These are phyloP conservation scores for Argyra leucocephala DNA, from an alignment of 2,888 invertebrate species.

Conservation along the genomic window DNA sequence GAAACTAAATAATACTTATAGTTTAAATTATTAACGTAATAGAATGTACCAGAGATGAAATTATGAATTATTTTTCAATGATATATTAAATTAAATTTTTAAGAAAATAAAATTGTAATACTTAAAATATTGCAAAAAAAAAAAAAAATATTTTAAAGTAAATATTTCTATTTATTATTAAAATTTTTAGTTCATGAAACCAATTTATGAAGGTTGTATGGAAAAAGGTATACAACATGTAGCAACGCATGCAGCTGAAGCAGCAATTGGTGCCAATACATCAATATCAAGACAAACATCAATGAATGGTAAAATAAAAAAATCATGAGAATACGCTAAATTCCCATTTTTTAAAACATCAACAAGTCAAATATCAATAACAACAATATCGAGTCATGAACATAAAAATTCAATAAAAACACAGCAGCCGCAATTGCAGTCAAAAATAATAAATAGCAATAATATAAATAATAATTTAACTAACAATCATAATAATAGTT, in stretches of 20 bases:
- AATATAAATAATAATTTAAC: conserved; percentile 10
- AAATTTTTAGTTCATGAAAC: conserved; percentile 64
- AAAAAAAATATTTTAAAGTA: too few relatives aligned
- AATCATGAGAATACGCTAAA: conserved; percentile 45
- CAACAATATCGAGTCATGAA: conserved; percentile 21
- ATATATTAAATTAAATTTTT: too few relatives aligned
- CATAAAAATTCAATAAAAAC: conserved; percentile 10
- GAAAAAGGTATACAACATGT: conserved; percentile 77
- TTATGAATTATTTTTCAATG: too few relatives aligned
- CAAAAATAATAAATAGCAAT: neutral
- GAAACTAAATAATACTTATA: too few relatives aligned
- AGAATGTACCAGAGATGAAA: too few relatives aligned
- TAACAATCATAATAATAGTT: conserved; percentile 12
- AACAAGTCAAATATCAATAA: conserved; percentile 21
- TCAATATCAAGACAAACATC: conserved; percentile 33
- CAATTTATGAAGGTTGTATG: conserved; percentile 67
- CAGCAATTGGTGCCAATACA: conserved; percentile 51
- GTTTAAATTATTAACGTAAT: too few relatives aligned
- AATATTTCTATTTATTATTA: too few relatives aligned
- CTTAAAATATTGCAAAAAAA: too few relatives aligned
- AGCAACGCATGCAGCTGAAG: conserved; percentile 65
- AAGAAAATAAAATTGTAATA: too few relatives aligned
- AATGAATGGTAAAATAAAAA: conserved; percentile 42
- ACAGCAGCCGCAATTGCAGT: neutral
- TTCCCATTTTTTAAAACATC: conserved; percentile 10